phyloP scores from a whole-genome alignment of 1,140 invertebrate genomes.

The Ceratina calcarata region DNA sequence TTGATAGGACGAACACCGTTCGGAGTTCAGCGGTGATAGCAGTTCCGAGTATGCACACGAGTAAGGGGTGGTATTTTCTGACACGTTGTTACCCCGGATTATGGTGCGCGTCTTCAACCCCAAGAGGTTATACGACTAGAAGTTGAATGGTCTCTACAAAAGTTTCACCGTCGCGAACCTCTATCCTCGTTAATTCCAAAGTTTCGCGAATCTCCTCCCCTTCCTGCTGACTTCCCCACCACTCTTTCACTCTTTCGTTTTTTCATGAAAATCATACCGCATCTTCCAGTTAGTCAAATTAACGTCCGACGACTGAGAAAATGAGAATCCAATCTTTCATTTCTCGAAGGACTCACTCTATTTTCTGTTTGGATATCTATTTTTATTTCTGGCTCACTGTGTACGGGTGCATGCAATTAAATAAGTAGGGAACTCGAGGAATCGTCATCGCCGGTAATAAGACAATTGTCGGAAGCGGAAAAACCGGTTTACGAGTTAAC shows the following conservation, averaged over 20 bases:
- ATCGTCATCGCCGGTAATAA: constrained; percentile 49
- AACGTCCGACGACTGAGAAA: background rate
- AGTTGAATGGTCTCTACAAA: constrained; percentile 65
- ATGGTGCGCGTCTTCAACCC: constrained; percentile 63
- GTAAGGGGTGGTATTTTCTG: constrained; percentile 49
- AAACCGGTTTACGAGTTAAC: constrained; percentile 50
- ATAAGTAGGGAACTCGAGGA: background rate
- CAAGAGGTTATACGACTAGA: constrained; percentile 59
- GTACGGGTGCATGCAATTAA: too few species aligned
- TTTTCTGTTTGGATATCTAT: too few species aligned
- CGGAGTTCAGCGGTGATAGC: background rate
- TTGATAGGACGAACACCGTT: constrained; percentile 8
- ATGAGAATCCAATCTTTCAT: background rate
- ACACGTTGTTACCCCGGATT: constrained; percentile 63
- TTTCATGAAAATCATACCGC: background rate
- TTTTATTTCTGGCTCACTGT: too few species aligned
- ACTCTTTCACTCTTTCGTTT: background rate
- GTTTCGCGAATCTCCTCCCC: constrained; percentile 62
- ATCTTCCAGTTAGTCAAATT: background rate
- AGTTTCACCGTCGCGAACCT: constrained; percentile 56
- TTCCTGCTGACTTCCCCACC: background rate
- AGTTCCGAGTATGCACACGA: constrained; percentile 14
- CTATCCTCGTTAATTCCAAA: constrained; percentile 65
- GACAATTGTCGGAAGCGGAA: constrained; percentile 47
- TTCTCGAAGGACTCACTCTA: too few species aligned